Evolutionary conservation across 2,113 vertebrate species (phyloP).

Genomic region (Camelus dromedarius): DNA sequence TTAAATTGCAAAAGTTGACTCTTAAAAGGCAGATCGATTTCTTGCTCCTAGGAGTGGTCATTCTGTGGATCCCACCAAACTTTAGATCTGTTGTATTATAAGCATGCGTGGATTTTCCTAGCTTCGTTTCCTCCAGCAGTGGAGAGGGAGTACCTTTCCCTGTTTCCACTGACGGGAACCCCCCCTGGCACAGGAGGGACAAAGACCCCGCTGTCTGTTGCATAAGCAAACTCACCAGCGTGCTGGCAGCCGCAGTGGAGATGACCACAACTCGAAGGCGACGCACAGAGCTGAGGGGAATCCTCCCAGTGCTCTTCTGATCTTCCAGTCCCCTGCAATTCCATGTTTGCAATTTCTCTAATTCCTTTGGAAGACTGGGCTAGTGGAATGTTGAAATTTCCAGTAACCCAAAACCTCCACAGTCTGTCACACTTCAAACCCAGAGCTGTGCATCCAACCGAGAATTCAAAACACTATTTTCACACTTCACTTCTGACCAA

Average conservation of each 20-base stretch:
- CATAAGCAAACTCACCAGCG: fast-evolving
- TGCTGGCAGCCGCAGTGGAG: background rate
- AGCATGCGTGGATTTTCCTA: fast-evolving
- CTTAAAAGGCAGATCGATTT: background rate
- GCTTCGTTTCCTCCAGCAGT: background rate
- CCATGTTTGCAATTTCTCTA: slow-evolving; percentile 67
- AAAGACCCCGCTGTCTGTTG: background rate
- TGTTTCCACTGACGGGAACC: background rate
- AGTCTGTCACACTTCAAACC: slow-evolving; percentile 79
- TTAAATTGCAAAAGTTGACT: background rate
- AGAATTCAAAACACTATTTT: slow-evolving; percentile 81
- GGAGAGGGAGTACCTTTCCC: fast-evolving
- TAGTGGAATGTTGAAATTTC: slow-evolving; percentile 77
- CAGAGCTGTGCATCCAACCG: slow-evolving; percentile 66
- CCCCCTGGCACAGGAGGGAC: too few species aligned
- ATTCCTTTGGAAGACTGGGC: slow-evolving; percentile 63
- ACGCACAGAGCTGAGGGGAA: background rate
- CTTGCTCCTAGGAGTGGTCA: background rate
- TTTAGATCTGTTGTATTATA: fast-evolving
- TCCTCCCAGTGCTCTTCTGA: background rate
- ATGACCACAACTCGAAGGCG: background rate
- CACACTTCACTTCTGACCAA: slow-evolving; percentile 84
- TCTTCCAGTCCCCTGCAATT: background rate
- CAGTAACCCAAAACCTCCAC: slow-evolving; percentile 81
- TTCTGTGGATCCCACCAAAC: background rate